Base-by-base conservation (phyloP, 2,113 vertebrate genomes). In the Phyllostomus hastatus region DNA sequence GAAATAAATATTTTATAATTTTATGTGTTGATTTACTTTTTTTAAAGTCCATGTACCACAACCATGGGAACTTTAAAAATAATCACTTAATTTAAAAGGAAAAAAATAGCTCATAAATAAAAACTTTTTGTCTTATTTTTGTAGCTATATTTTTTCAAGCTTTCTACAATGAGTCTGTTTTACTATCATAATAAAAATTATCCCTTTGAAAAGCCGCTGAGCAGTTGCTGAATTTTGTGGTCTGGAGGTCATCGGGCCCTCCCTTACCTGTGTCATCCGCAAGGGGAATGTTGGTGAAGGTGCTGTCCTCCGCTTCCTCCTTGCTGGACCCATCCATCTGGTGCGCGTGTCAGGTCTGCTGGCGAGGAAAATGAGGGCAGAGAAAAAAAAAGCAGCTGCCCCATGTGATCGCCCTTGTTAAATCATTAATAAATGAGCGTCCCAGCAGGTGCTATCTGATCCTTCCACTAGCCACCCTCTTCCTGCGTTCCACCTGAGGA, bases 211-310 rank as follows among this genome's bases (percentile, higher is more conserved):
- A 64, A 59, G 11, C 80, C n/a, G 5, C 78, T 38, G 50, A 69
- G 43, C 38, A 10, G 35, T 64, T 38, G n/a, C 33, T 83, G 54
- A 8, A 22, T 64, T 69, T 41, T n/a, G 4, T n/a, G 22, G 66
- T 76, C 57, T 1, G 15, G 64, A 90, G 50, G 22, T 19, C 35
- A 16, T 16, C 33, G 28, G 16, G 24, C 3, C 57, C 28, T 73
- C 84, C 64, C 95, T 96, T 89, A 98, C 97, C 97, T 93, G 1
- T 28, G 16, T 96, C 96, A 20, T 97, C 97, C 15, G 54, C 75
- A 2, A 98, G 94, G 9, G 97, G 59, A 82, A 97, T 94, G 82
- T 11, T 96, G 88, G 96, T 96, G 82, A 98, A 97, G 0, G 17
- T 31, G 73, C 50, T 4, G 2, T 93, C 95, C 41, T 95, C 95